Percentiles rank a stretch among this genome's conserved stretches.
phyloP scores from a whole-genome alignment of 1,140 invertebrate genomes.

The Andricus grossulariae region DNA sequence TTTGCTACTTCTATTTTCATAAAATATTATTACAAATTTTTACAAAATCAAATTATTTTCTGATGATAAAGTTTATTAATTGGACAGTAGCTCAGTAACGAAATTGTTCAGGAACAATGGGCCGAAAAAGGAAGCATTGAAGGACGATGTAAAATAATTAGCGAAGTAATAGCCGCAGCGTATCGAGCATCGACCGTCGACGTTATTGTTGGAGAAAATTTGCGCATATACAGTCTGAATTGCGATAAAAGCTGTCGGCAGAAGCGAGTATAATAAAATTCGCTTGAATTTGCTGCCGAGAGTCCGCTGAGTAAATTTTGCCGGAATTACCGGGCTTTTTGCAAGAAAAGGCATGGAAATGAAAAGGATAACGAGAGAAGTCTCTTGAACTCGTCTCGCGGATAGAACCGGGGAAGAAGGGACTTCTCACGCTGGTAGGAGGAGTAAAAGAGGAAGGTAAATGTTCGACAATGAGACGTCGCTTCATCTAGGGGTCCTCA shows the following conservation, averaged over 20 bases:
- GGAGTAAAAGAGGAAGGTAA: conserved; percentile 23
- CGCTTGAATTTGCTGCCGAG: neutral
- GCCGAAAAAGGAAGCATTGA: neutral
- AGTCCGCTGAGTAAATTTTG: neutral
- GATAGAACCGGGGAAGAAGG: conserved; percentile 7
- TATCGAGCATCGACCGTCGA: conserved; percentile 3
- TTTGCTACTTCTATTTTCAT: too few species aligned
- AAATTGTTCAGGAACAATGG: neutral
- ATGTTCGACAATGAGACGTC: conserved; percentile 29
- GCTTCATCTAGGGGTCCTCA: neutral
- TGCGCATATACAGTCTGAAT: neutral
- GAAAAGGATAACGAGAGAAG: conserved; percentile 21
- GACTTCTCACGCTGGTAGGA: conserved; percentile 23
- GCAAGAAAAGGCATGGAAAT: conserved; percentile 11
- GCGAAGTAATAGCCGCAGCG: neutral
- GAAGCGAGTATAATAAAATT: neutral
- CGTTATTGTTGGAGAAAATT: conserved; percentile 13
- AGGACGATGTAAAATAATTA: conserved; percentile 24
- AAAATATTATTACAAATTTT: too few species aligned
- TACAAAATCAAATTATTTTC: too few species aligned
- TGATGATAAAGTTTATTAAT: too few species aligned
- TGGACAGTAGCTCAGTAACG: too few species aligned
- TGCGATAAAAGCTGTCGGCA: conserved; percentile 4
- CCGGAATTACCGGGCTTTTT: conserved; percentile 6
- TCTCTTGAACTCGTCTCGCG: conserved; percentile 28